Evolutionary conservation across 2,113 vertebrate genomes (phyloP), one percentile per base, ranked within the genome.

Genomic region (Erythrocebus patas): DNA sequence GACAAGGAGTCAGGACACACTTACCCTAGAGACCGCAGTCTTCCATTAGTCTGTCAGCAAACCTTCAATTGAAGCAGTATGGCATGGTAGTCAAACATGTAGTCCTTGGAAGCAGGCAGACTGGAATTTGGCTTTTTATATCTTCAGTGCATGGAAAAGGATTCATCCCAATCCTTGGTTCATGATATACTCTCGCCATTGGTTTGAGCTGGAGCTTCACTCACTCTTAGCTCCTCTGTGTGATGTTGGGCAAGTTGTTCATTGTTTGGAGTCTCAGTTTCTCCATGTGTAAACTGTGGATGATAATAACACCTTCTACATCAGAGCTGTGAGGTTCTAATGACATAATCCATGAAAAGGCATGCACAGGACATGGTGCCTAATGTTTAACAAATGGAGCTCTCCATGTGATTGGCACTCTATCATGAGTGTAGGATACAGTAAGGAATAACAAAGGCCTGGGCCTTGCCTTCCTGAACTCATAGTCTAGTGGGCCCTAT

Each of bases 301-400:
- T 91, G 82, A 89, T 89, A n/a, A 64, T 76, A 95, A 79, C 92
- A 79, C 52, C 45, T 84, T 73, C 17, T 43, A 95, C 8, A 92
- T 27, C 45, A 84, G 92, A 87, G 59, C 78, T 87, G 32, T 86
- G 75, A 96, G 25, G 30, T 40, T 92, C 95, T 23, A 4, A 59
- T 92, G 59, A 83, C 27, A 92, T 86, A 92, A 89, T 92, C 45
- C 55, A 73, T 64, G 48, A 4, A 91, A 40, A 79, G 72, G 40
- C 73, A 95, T 38, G 59, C 43, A 75, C 30, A 93, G n/a, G 82
- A 27, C 16, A 12, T 20, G 12, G 13, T 73, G 87, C 80, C 10
- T 91, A 79, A 57, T 45, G 12, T 85, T 87, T 93, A 95, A 85
- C 68, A 76, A 90, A 82, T 17, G 22, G 64, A 92, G 32, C 52